Evolutionary conservation across 1,140 invertebrate genomes (phyloP), one percentile per base, ranked within the genome.

Genomic region (Cydia strobilella): DNA sequence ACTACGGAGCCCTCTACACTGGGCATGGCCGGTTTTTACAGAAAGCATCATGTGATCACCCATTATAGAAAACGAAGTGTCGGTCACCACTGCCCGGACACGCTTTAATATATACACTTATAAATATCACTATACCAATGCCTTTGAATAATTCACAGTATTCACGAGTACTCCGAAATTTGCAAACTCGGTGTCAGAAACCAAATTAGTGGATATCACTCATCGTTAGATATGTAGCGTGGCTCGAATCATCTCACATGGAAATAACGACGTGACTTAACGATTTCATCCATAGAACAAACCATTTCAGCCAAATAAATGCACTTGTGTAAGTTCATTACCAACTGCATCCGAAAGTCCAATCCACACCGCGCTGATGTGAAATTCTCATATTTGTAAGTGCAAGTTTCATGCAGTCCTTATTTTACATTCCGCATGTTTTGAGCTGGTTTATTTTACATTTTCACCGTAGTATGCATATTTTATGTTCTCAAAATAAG

Each of bases 331-430:
- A 59, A 59, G 54, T 59, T 59, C 20, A 23, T 59, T 23, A 23
- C 18, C 20, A 23, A 23, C 54, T 59, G 54, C 54, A 59, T 23
- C 20, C n/a, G n/a, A 18, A 54, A 54, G 15, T 18, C n/a, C 51
- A n/a, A 20, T 18, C 51, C 10, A 23, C 51, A 63, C 63, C 12
- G 23, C 23, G 63, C 15, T 65, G 25, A 65, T 31, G 25, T 7
- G 10, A 65, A 65, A 35, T 65, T 65, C 63, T 65, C 63, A 65
- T 65, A 65, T 65, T 65, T 65, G 63, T 35, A 65, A 65, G 63
- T 65, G 63, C 63, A 7, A 27, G 15, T 65, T 65, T 65, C 35
- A 65, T 65, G 27, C 27, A 31, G 4, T 65, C 25, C 25, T 65
- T 27, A 35, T 65, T 65, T 65, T 31, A 27, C 63, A 35, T 65